Conservation (phyloP, 2,113 vertebrate genomes). For the Apus apus region DNA sequence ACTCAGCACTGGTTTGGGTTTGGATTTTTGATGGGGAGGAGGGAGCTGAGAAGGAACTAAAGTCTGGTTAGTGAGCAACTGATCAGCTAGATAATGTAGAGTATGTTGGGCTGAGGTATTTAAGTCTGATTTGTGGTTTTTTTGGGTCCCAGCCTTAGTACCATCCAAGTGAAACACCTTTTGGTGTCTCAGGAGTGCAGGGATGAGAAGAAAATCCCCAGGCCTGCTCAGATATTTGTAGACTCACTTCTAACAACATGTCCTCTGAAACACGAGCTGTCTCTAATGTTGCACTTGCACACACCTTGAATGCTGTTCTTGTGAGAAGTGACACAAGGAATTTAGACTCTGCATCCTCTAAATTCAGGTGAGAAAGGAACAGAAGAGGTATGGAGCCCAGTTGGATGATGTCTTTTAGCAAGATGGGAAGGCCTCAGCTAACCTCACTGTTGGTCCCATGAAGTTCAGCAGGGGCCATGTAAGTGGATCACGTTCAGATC, state of each 20-base stretch:
- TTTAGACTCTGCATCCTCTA: conserved; percentile 73
- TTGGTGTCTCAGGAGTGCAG: background rate
- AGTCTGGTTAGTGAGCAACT: background rate
- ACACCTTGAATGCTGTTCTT: conserved; percentile 42
- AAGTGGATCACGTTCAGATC: conserved; percentile 67
- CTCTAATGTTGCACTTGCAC: conserved; percentile 26
- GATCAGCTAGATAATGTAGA: background rate
- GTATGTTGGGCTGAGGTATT: background rate
- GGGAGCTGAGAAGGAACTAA: background rate
- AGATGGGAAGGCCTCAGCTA: conserved; percentile 75
- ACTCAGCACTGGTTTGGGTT: background rate
- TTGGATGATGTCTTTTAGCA: conserved; percentile 67
- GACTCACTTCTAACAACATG: background rate
- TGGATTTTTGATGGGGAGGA: background rate
- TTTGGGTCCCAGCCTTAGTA: background rate
- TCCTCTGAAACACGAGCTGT: background rate
- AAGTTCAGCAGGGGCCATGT: conserved; percentile 74
- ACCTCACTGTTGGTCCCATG: conserved; percentile 75
- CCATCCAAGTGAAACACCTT: background rate
- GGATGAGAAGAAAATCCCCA: conserved; percentile 19
- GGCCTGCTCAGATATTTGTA: background rate
- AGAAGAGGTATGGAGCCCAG: conserved; percentile 69
- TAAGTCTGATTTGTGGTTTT: background rate
- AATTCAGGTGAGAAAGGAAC: conserved; percentile 75
- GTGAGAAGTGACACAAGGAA: conserved; percentile 52